Evolutionary conservation across 2,888 invertebrate genomes (phyloP).

Genomic region (Bruchidius siliquastri): DNA sequence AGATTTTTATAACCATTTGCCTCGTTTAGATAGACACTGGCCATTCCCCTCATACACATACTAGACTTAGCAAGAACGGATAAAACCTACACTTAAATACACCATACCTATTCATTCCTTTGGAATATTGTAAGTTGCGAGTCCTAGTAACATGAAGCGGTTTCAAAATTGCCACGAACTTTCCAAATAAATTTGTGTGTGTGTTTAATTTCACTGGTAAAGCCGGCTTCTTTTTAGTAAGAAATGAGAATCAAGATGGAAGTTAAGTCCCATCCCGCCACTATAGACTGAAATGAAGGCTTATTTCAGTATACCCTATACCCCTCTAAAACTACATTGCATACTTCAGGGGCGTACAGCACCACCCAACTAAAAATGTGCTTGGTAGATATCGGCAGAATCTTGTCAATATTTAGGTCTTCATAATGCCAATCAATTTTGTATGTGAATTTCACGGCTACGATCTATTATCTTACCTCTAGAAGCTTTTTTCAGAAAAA

Average conservation of each 20-base stretch:
- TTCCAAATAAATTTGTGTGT: constrained; percentile 23
- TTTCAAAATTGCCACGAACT: constrained; percentile 7
- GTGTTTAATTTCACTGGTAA: constrained; percentile 52
- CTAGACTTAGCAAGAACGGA: constrained; percentile 43
- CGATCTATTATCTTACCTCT: constrained; percentile 13
- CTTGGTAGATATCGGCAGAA: not conserved
- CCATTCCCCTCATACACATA: constrained; percentile 56
- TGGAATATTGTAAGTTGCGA: constrained; percentile 56
- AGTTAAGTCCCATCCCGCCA: constrained; percentile 62
- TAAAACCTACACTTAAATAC: constrained; percentile 45
- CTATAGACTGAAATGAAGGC: constrained; percentile 51
- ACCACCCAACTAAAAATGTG: not conserved
- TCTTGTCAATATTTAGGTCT: not conserved
- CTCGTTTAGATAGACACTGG: constrained; percentile 60
- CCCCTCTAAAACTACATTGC: constrained; percentile 55
- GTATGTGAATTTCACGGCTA: not conserved
- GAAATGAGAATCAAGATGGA: constrained; percentile 76
- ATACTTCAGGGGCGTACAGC: constrained; percentile 50
- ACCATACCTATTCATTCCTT: constrained; percentile 72
- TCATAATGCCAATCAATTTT: not conserved
- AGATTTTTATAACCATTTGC: constrained; percentile 55
- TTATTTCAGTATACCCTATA: constrained; percentile 48
- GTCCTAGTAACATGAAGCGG: constrained; percentile 39
- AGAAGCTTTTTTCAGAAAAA: constrained; percentile 5
- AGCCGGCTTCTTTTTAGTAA: constrained; percentile 62